Conservation (phyloP, 2,888 invertebrate genomes). For the Anoplius nigerrimus region DNA sequence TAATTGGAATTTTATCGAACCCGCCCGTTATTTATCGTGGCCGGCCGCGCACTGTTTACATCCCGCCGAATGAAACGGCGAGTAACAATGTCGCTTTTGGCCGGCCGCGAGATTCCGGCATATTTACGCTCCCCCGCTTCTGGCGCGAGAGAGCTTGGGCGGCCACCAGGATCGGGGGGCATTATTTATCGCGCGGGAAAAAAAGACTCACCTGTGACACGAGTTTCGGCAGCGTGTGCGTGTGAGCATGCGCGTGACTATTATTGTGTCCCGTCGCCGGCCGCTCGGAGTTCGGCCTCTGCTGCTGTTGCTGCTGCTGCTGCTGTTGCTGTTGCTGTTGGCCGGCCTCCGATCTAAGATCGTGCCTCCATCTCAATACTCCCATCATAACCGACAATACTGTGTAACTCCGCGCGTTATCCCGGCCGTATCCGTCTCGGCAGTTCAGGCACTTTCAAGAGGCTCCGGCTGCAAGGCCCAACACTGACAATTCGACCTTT, state of each 20-base stretch:
- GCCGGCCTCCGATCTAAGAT: slow-evolving; percentile 73
- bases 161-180: too few species aligned
- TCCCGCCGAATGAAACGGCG: too few species aligned
- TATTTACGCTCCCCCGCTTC: too few species aligned
- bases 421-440: not conserved
- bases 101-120: too few species aligned
- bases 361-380: slow-evolving; percentile 74
- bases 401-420: not conserved
- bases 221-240: slow-evolving; percentile 70
- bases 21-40: too few species aligned
- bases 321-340: slow-evolving; percentile 61
- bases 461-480: not conserved
- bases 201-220: slow-evolving; percentile 67
- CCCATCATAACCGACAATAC: slow-evolving; percentile 71
- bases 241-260: slow-evolving; percentile 59
- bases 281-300: slow-evolving; percentile 49
- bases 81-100: too few species aligned
- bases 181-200: slow-evolving; percentile 23
- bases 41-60: too few species aligned
- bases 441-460: slow-evolving; percentile 4
- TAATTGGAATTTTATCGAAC: too few species aligned
- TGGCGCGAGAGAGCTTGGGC: too few species aligned
- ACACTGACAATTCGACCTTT: not conserved
- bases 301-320: slow-evolving; percentile 54
- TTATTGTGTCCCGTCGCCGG: slow-evolving; percentile 51